Percentiles rank a stretch among this genome's conserved stretches.
Conservation (phyloP, 2,888 invertebrate species). For the Apamea crenata region DNA sequence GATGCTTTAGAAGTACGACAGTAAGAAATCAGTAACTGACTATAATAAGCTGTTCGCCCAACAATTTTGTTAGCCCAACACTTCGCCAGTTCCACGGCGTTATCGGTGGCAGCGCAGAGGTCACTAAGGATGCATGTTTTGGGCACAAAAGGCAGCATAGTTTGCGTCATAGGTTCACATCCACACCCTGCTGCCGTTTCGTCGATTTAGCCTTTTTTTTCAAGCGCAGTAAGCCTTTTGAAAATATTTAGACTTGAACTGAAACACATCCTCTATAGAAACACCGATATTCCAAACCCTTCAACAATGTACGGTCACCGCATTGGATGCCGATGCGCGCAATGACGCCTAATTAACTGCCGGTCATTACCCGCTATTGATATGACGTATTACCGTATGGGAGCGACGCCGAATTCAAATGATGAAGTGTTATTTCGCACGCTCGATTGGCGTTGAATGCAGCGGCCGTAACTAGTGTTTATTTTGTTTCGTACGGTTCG, state of each 20-base stretch:
- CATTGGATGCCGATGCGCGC: slow-evolving; percentile 69
- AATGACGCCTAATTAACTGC: slow-evolving; percentile 69
- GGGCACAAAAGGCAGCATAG: too few relatives aligned
- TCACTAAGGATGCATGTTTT: too few relatives aligned
- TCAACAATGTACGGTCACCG: slow-evolving; percentile 62
- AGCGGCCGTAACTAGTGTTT: slow-evolving; percentile 56
- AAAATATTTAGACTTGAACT: not conserved
- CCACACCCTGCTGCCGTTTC: too few relatives aligned
- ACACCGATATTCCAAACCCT: slow-evolving; percentile 6
- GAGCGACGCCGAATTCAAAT: slow-evolving; percentile 63
- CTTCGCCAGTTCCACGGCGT: too few relatives aligned
- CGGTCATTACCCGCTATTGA: slow-evolving; percentile 66
- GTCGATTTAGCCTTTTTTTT: too few relatives aligned
- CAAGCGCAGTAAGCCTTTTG: not conserved
- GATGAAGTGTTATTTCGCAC: slow-evolving; percentile 67
- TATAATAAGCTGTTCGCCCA: too few relatives aligned
- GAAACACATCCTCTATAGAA: not conserved
- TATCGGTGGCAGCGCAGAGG: too few relatives aligned
- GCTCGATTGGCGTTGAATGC: slow-evolving; percentile 58
- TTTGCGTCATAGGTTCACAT: too few relatives aligned
- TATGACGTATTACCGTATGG: slow-evolving; percentile 66
- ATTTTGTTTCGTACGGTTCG: slow-evolving; percentile 38
- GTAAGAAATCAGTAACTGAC: too few relatives aligned
- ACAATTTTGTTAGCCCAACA: too few relatives aligned
- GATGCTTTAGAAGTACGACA: too few relatives aligned